These are phyloP conservation scores for Perithous albicinctus DNA, from an alignment of 2,888 invertebrate genomes.

Conservation along the genomic window DNA sequence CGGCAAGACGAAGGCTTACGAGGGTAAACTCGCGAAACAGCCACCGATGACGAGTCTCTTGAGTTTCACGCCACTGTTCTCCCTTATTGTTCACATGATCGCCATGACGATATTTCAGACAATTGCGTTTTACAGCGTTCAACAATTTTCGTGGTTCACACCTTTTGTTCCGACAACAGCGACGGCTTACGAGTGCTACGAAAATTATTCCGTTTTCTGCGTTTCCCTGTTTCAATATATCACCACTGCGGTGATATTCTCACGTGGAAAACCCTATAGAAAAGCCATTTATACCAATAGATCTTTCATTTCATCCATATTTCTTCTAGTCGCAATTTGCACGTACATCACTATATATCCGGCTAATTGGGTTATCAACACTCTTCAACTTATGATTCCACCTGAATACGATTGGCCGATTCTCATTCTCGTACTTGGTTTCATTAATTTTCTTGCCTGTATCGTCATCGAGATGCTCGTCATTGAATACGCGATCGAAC, in stretches of 20 bases:
- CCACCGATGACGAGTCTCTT: constrained; percentile 87
- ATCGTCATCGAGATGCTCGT: constrained; percentile 87
- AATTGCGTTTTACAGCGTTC: constrained; percentile 85
- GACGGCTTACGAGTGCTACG: constrained; percentile 85
- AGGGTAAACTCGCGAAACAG: constrained; percentile 84
- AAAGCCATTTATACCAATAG: constrained; percentile 88
- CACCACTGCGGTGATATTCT: constrained; percentile 88
- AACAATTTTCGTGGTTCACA: constrained; percentile 86
- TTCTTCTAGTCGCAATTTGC: constrained; percentile 85
- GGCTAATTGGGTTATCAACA: constrained; percentile 83
- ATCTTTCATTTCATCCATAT: constrained; percentile 85
- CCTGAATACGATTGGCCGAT: constrained; percentile 84
- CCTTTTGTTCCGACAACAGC: constrained; percentile 84
- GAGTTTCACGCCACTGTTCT: constrained; percentile 86
- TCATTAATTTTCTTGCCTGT: constrained; percentile 86
- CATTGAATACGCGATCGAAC: constrained; percentile 87
- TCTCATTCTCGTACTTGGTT: constrained; percentile 81
- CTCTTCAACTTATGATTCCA: constrained; percentile 81
- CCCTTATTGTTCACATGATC: constrained; percentile 86
- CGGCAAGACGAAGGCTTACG: constrained; percentile 87
- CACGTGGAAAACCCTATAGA: constrained; percentile 89
- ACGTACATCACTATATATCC: constrained; percentile 86
- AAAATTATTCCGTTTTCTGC: constrained; percentile 88
- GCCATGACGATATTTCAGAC: constrained; percentile 85
- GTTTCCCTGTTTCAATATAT: constrained; percentile 89